Percentiles rank a stretch among this genome's conserved stretches.
These are phyloP conservation scores for Heterohyrax brucei DNA, from an alignment of 2,797 vertebrate species.

Conservation along the genomic window DNA sequence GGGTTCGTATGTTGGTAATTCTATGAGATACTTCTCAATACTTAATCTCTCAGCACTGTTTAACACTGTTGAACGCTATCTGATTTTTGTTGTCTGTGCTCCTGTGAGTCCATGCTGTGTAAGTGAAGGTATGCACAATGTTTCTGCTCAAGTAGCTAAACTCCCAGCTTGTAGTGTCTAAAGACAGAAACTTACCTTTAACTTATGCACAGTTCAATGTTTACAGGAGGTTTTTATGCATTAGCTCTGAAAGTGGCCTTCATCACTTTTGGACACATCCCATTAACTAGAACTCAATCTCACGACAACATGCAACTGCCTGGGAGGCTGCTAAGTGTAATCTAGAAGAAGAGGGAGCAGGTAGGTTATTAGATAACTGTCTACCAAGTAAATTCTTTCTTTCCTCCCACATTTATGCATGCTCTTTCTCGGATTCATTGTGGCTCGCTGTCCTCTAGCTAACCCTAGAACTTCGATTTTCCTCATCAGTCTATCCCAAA, in stretches of 20 bases:
- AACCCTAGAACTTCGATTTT: conserved; percentile 1
- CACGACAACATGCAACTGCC: neutral
- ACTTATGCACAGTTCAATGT: neutral
- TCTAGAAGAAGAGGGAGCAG: neutral
- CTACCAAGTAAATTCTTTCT: neutral
- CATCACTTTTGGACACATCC: neutral
- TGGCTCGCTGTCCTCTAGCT: neutral
- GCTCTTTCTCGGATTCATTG: neutral
- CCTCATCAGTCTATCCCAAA: neutral
- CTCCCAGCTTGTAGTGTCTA: neutral
- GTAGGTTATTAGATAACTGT: neutral
- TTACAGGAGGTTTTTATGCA: neutral
- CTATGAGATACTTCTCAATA: neutral
- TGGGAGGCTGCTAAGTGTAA: neutral
- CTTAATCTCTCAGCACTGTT: conserved; percentile 34
- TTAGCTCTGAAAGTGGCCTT: neutral
- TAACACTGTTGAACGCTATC: neutral
- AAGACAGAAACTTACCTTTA: conserved; percentile 13
- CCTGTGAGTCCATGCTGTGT: neutral
- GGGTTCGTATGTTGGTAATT: neutral
- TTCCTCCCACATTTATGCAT: neutral
- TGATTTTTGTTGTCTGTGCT: neutral
- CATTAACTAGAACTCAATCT: neutral
- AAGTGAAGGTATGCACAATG: neutral
- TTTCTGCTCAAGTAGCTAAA: neutral